phyloP scores from a whole-genome alignment of 2,797 vertebrate genomes.

The Danio choprae region DNA sequence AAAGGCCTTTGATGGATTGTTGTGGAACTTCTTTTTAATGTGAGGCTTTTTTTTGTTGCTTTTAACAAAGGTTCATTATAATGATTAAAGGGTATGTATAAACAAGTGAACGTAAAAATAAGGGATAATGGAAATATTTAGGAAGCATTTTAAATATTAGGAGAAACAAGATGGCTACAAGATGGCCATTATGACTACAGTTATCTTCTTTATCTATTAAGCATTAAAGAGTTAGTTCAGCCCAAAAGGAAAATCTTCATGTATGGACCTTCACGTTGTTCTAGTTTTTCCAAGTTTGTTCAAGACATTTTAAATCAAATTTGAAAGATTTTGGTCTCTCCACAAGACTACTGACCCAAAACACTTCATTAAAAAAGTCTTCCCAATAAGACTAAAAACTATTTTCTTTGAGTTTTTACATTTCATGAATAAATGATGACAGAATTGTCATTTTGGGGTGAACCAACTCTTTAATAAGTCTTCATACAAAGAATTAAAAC shows the following conservation, averaged over 20 bases:
- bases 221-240: not conserved
- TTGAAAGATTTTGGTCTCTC: no score
- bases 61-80: not conserved
- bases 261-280: no score
- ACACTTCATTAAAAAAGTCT: no score
- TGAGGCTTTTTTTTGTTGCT: not conserved
- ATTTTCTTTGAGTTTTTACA: no score
- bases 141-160: slow-evolving; percentile 1
- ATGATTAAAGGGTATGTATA: not conserved
- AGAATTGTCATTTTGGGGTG: no score
- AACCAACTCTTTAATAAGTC: no score
- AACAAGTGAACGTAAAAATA: not conserved
- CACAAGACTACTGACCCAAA: no score
- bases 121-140: not conserved
- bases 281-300: no score
- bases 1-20: not conserved
- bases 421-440: no score
- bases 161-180: not conserved
- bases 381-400: no score
- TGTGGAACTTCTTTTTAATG: no score
- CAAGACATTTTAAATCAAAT: no score
- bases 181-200: not conserved
- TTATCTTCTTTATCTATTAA: slow-evolving; percentile 1
- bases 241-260: not conserved
- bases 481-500: not conserved